Evolutionary conservation across 2,113 vertebrate species (phyloP).

Genomic region (Phycodurus eques): DNA sequence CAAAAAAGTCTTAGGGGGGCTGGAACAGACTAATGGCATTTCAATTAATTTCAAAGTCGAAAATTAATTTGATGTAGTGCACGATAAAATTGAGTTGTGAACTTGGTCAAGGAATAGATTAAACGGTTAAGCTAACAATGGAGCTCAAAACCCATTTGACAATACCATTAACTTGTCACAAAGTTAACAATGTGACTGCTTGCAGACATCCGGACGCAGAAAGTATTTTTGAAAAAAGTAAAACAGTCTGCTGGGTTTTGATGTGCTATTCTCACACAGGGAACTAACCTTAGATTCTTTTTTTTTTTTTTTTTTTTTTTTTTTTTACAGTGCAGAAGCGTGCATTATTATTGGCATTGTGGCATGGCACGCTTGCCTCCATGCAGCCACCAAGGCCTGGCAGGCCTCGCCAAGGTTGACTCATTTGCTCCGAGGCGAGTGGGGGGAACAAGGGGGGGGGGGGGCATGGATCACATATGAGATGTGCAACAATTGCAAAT

Average conservation of each 20-base stretch:
- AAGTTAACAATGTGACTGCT: not conserved
- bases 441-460: not conserved
- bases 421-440: constrained; percentile 61
- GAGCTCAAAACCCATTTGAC: too few species aligned
- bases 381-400: constrained; percentile 63
- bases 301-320: constrained; percentile 40
- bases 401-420: constrained; percentile 56
- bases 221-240: not conserved
- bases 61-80: not conserved
- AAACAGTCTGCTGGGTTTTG: constrained; percentile 4
- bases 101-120: too few species aligned
- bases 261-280: constrained; percentile 26
- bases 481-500: constrained; percentile 53
- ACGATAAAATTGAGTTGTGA: too few species aligned
- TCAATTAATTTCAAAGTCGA: not conserved
- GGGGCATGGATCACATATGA: not conserved
- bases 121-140: too few species aligned
- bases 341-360: constrained; percentile 64
- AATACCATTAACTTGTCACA: too few species aligned
- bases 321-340: constrained; percentile 41
- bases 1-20: not conserved
- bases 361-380: constrained; percentile 60
- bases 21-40: not conserved
- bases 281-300: constrained; percentile 42
- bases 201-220: not conserved